A percentile compares a stretch with the other conserved stretches of the same genome.
phyloP scores from a whole-genome alignment of 2,113 vertebrate species.

The Bettongia penicillata region DNA sequence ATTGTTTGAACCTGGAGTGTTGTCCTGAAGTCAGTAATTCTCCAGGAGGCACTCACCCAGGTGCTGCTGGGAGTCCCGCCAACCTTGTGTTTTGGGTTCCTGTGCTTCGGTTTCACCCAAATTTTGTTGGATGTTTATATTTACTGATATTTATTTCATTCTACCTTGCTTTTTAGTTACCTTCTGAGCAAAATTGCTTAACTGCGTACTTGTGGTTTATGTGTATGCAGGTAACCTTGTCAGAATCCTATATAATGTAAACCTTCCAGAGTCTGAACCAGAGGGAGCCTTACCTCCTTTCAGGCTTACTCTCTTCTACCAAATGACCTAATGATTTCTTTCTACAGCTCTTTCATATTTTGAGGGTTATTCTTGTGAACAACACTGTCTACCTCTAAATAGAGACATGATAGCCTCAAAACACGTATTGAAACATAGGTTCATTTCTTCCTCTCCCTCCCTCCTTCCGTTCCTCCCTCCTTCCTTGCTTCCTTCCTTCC shows the following conservation, averaged over 20 bases:
- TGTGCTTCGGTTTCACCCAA: neutral
- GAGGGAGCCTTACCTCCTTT: neutral
- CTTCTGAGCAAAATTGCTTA: neutral
- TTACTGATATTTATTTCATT: neutral
- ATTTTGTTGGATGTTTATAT: neutral
- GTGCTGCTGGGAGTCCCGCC: too few relatives aligned
- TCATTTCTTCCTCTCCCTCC: neutral
- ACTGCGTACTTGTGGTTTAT: neutral
- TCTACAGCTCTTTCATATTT: neutral
- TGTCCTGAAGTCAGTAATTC: neutral
- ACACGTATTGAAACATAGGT: neutral
- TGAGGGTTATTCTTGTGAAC: neutral
- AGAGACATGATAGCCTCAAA: too few relatives aligned
- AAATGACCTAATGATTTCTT: neutral
- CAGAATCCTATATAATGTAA: neutral
- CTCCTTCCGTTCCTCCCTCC: too few relatives aligned
- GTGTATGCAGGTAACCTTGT: neutral
- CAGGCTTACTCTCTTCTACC: neutral
- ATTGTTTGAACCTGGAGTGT: neutral
- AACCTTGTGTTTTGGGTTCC: too few relatives aligned
- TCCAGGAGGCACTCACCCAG: neutral
- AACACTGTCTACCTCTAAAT: neutral
- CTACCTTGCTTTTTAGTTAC: neutral
- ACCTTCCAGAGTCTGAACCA: neutral
- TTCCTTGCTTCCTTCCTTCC: too few relatives aligned